These are phyloP conservation scores for Gambusia holbrooki DNA, from an alignment of 2,113 vertebrate species.

Conservation along the genomic window DNA sequence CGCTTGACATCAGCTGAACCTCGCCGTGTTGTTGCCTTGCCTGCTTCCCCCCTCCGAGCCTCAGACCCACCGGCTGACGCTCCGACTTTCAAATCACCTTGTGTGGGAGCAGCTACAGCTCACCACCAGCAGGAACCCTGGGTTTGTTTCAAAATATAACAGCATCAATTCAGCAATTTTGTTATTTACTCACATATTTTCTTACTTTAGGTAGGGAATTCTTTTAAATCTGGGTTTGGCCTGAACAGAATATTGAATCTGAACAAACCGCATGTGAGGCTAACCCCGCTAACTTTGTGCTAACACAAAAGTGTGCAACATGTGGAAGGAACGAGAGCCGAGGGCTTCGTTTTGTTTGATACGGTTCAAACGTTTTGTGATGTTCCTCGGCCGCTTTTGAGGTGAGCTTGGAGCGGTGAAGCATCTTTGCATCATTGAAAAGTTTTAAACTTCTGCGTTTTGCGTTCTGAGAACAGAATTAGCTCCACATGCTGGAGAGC, in stretches of 20 bases:
- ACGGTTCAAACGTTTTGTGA: slow-evolving; percentile 10
- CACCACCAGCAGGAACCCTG: slow-evolving; percentile 4
- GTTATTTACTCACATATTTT: neutral
- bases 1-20: slow-evolving; percentile 67
- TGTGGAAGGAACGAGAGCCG: slow-evolving; percentile 17
- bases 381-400: slow-evolving; percentile 32
- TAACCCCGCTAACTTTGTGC: slow-evolving; percentile 1
- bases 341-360: slow-evolving; percentile 22
- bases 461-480: neutral
- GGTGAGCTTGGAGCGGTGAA: neutral
- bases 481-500: neutral
- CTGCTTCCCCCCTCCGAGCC: slow-evolving; percentile 37
- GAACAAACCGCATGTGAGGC: neutral
- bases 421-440: slow-evolving; percentile 11
- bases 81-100: slow-evolving; percentile 74
- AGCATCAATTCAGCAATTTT: neutral
- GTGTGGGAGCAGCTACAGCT: slow-evolving; percentile 17
- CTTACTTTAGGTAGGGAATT: neutral
- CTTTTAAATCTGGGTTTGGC: neutral
- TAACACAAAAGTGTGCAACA: slow-evolving; percentile 15
- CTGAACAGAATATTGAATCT: slow-evolving; percentile 3
- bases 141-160: neutral
- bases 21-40: slow-evolving; percentile 32
- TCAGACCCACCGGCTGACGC: slow-evolving; percentile 53
- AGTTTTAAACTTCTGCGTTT: slow-evolving; percentile 13